Percentiles rank a stretch among this genome's conserved stretches.
These are phyloP conservation scores for Nudaria mundana DNA, from an alignment of 2,888 invertebrate genomes.

Conservation along the genomic window DNA sequence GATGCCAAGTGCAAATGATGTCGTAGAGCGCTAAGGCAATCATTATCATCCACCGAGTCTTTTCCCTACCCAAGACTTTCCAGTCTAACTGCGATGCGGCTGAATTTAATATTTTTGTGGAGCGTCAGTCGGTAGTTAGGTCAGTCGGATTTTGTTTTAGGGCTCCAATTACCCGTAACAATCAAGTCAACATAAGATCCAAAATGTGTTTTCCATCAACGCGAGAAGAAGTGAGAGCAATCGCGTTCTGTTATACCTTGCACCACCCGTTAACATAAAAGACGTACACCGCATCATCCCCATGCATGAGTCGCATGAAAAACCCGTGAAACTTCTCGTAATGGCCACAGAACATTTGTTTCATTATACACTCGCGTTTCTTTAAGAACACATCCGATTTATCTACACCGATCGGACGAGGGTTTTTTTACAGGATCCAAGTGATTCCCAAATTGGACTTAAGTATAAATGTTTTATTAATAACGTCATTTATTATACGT, in stretches of 20 bases:
- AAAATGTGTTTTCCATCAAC: too few relatives aligned
- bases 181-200: too few relatives aligned
- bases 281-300: conserved; percentile 55
- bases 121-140: too few relatives aligned
- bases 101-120: neutral
- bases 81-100: too few relatives aligned
- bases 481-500: conserved; percentile 62
- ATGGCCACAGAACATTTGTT: conserved; percentile 70
- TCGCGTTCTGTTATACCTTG: conserved; percentile 24
- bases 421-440: conserved; percentile 31
- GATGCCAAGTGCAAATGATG: too few relatives aligned
- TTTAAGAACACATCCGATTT: conserved; percentile 36
- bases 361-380: conserved; percentile 57
- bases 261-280: conserved; percentile 48
- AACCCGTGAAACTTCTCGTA: conserved; percentile 68
- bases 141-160: too few relatives aligned
- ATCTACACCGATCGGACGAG: conserved; percentile 30
- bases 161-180: too few relatives aligned
- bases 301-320: conserved; percentile 63
- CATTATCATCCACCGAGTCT: too few relatives aligned
- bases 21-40: neutral
- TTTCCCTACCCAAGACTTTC: neutral
- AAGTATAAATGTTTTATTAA: conserved; percentile 64
- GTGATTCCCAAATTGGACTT: conserved; percentile 48
- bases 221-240: too few relatives aligned